Conservation (phyloP, 2,113 vertebrate genomes). For the Ammodramus savannarum region DNA sequence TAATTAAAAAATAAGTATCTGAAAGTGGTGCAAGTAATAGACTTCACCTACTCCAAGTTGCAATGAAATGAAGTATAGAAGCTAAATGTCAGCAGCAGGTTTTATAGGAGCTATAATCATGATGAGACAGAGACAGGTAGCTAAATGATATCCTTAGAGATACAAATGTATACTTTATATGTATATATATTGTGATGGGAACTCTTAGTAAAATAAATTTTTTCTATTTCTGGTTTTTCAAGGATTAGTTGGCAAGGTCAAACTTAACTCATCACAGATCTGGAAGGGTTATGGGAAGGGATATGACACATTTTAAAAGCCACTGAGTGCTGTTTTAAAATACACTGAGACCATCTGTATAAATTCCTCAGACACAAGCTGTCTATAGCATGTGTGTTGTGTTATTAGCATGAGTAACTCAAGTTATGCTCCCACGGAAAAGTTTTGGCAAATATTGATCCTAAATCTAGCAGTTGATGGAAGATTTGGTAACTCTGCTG, state of each 20-base stretch:
- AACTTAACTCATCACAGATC: neutral
- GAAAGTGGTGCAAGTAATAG: neutral
- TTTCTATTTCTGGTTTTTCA: neutral
- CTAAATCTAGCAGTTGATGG: neutral
- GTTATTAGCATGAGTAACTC: neutral
- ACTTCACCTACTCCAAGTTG: neutral
- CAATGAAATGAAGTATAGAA: neutral
- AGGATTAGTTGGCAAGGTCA: neutral
- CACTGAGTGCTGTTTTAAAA: neutral
- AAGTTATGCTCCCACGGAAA: neutral
- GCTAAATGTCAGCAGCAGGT: neutral
- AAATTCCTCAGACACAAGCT: neutral
- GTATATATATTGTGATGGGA: neutral
- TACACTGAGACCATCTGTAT: neutral
- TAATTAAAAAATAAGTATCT: neutral
- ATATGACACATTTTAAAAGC: neutral
- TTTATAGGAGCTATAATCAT: neutral
- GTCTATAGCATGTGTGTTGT: fast-evolving
- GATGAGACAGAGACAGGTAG: neutral
- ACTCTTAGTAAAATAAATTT: neutral
- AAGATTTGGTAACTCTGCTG: neutral
- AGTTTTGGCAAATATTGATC: neutral
- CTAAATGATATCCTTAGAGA: neutral
- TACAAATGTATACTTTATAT: neutral
- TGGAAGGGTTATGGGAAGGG: neutral